Percentiles rank a stretch among this genome's conserved stretches.
These are phyloP conservation scores for Neelides sp. DNA, from an alignment of 1,140 invertebrate genomes.

Conservation along the genomic window DNA sequence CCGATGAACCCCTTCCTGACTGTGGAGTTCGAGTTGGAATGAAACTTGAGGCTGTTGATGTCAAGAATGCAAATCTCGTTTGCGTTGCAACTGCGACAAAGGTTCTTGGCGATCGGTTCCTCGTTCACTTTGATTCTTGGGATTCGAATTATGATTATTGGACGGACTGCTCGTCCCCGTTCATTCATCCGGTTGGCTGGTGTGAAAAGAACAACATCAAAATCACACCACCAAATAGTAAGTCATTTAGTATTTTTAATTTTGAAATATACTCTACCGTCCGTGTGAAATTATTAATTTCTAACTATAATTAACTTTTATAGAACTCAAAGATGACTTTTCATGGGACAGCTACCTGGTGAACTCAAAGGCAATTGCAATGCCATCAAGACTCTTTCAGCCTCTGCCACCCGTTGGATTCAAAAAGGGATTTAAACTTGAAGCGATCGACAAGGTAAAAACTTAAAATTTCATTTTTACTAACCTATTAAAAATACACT, in stretches of 20 bases:
- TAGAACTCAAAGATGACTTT: conserved; percentile 61
- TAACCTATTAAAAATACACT: too few relatives aligned
- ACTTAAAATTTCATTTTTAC: neutral
- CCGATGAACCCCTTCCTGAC: conserved; percentile 25
- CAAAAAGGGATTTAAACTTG: conserved; percentile 73
- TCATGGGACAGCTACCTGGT: conserved; percentile 73
- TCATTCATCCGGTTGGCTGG: conserved; percentile 88
- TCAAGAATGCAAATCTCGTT: conserved; percentile 61
- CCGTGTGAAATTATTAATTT: too few relatives aligned
- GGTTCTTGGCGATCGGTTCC: conserved; percentile 66
- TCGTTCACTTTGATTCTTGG: conserved; percentile 92
- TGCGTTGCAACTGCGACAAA: conserved; percentile 57
- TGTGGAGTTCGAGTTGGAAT: conserved; percentile 71
- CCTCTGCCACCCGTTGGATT: conserved; percentile 64
- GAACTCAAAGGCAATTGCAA: conserved; percentile 58
- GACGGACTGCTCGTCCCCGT: conserved; percentile 74
- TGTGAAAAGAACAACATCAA: conserved; percentile 64
- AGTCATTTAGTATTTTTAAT: conserved; percentile 34
- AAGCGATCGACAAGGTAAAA: conserved; percentile 64
- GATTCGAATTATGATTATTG: conserved; percentile 88
- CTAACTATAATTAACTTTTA: conserved; percentile 14
- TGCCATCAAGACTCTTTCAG: conserved; percentile 71
- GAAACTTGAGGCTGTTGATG: conserved; percentile 91
- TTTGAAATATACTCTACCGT: too few relatives aligned
- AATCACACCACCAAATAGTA: conserved; percentile 75